A percentile compares a stretch with the other conserved stretches of the same genome.
Evolutionary conservation across 2,888 invertebrate species (phyloP).

Genomic region (Lobophora halterata): DNA sequence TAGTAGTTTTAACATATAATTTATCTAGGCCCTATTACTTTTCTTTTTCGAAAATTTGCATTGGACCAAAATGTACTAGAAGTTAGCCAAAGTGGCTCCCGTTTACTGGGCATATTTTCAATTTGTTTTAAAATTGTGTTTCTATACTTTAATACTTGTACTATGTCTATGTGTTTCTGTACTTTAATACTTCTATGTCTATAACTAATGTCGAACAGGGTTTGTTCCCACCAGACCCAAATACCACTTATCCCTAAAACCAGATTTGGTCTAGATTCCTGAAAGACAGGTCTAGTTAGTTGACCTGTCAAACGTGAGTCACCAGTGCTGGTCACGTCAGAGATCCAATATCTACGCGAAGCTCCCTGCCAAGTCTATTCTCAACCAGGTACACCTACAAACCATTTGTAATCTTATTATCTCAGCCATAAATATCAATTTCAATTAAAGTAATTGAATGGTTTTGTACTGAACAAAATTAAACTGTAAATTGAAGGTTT

Average conservation of each 20-base stretch:
- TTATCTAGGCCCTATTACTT: too few relatives aligned
- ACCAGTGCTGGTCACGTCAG: conserved; percentile 46
- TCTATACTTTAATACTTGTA: too few relatives aligned
- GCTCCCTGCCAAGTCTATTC: conserved; percentile 68
- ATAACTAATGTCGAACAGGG: too few relatives aligned
- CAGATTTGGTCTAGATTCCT: conserved; percentile 25
- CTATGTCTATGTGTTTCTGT: too few relatives aligned
- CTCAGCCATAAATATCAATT: conserved; percentile 26
- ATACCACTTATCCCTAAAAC: neutral
- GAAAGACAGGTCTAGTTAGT: conserved; percentile 43
- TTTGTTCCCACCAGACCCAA: too few relatives aligned
- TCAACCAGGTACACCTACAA: conserved; percentile 36
- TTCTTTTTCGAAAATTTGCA: too few relatives aligned
- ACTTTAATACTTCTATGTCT: too few relatives aligned
- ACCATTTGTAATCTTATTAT: conserved; percentile 27
- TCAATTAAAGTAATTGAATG: conserved; percentile 15
- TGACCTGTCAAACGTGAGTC: conserved; percentile 56
- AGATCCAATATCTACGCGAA: conserved; percentile 54
- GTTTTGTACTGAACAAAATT: neutral
- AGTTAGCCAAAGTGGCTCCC: too few relatives aligned
- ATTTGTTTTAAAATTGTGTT: too few relatives aligned
- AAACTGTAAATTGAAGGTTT: neutral
- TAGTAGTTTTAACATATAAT: too few relatives aligned
- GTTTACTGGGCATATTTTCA: too few relatives aligned
- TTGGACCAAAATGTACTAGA: too few relatives aligned